phyloP scores from a whole-genome alignment of 2,888 invertebrate species.

The Cephus runcator region DNA sequence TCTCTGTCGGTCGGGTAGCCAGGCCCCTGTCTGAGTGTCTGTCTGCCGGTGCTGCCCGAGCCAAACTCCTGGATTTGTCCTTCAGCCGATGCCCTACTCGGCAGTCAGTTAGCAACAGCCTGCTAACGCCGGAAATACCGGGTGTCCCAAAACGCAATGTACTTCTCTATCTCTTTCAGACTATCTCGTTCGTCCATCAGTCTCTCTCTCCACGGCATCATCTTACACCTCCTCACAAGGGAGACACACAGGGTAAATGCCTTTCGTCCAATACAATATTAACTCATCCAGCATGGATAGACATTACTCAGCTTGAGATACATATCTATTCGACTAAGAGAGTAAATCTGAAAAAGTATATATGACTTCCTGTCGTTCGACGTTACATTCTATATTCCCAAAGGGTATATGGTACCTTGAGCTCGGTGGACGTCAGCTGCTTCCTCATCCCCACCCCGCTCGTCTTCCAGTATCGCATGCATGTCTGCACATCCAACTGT shows the following conservation, averaged over 20 bases:
- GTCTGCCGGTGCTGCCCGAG: slow-evolving; percentile 23
- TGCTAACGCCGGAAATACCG: slow-evolving; percentile 54
- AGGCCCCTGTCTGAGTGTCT: slow-evolving; percentile 5
- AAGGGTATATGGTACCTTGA: too few species aligned
- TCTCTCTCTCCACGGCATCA: background rate
- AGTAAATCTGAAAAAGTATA: background rate
- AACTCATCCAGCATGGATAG: background rate
- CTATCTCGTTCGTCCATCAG: background rate
- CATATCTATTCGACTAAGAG: background rate
- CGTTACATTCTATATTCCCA: background rate
- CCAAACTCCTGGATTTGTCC: slow-evolving; percentile 47
- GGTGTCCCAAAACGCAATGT: slow-evolving; percentile 41
- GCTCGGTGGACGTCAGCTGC: background rate
- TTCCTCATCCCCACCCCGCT: background rate
- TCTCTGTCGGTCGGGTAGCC: background rate
- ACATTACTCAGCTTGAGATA: background rate
- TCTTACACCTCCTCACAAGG: background rate
- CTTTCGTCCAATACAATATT: background rate
- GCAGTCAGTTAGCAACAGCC: slow-evolving; percentile 40
- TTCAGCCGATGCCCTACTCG: slow-evolving; percentile 46
- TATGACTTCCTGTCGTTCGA: background rate
- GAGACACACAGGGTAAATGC: background rate
- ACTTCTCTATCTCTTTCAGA: background rate
- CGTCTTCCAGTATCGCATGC: background rate
- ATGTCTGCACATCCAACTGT: background rate